Percentiles rank a stretch among this genome's conserved stretches.
These are phyloP conservation scores for Sebastes paucispinis DNA, from an alignment of 2,797 vertebrate species.

Conservation along the genomic window DNA sequence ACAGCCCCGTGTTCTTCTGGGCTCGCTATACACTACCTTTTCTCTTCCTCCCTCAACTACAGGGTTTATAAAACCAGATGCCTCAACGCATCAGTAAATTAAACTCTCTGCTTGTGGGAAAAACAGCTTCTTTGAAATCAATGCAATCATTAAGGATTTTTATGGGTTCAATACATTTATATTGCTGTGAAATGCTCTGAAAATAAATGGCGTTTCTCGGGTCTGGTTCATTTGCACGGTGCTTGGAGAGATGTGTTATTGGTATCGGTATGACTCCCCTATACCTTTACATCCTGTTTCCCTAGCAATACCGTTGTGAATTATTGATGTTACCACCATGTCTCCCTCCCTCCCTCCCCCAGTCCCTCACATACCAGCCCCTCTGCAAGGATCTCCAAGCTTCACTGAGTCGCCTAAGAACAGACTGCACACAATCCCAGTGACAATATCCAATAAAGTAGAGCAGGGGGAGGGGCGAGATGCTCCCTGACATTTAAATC, in stretches of 20 bases:
- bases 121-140: conserved; percentile 69
- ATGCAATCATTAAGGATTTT: conserved; percentile 73
- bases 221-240: conserved; percentile 66
- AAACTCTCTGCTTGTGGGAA: conserved; percentile 63
- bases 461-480: conserved; percentile 57
- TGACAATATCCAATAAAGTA: conserved; percentile 80
- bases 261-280: conserved; percentile 48
- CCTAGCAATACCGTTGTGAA: conserved; percentile 78
- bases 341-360: conserved; percentile 50
- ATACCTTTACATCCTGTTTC: conserved; percentile 78
- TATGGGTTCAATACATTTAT: conserved; percentile 64
- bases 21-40: conserved; percentile 26
- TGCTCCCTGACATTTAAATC: conserved; percentile 81
- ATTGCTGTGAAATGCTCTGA: conserved; percentile 49
- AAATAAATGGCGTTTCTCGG: conserved; percentile 54
- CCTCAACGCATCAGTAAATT: conserved; percentile 70
- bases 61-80: conserved; percentile 66
- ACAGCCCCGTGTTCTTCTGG: conserved; percentile 62
- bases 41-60: conserved; percentile 39
- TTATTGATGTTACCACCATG: conserved; percentile 80
- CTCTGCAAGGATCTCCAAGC: conserved; percentile 70
- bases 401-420: conserved; percentile 69
- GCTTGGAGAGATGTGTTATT: conserved; percentile 60
- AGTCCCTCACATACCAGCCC: conserved; percentile 61
- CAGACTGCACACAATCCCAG: conserved; percentile 64